Conservation (phyloP, 1,140 invertebrate species). For the Monochamus saltuarius region DNA sequence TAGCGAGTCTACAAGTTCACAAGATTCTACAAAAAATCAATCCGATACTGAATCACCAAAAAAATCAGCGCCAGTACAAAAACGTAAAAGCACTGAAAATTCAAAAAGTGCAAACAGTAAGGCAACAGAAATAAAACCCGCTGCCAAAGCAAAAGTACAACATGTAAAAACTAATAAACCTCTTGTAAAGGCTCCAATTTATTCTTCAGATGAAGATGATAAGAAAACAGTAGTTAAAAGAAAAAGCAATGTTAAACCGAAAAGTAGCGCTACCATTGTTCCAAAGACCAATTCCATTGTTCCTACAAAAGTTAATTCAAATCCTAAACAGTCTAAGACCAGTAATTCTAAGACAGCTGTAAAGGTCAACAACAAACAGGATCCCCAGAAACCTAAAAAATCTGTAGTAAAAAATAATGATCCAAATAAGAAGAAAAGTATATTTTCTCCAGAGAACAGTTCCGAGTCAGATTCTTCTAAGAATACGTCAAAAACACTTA, state of each 20-base stretch:
- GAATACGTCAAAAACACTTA: slow-evolving; percentile 9
- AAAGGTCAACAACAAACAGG: too few relatives aligned
- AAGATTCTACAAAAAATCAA: slow-evolving; percentile 50
- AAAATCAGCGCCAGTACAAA: slow-evolving; percentile 54
- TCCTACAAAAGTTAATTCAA: slow-evolving; percentile 44
- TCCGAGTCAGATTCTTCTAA: slow-evolving; percentile 62
- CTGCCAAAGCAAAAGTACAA: slow-evolving; percentile 47
- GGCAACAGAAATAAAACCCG: slow-evolving; percentile 21
- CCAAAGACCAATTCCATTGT: slow-evolving; percentile 59
- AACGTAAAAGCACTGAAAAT: slow-evolving; percentile 50
- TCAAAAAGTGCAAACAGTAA: slow-evolving; percentile 42
- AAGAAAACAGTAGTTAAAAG: slow-evolving; percentile 49
- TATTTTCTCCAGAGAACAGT: slow-evolving; percentile 80
- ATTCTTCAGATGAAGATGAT: slow-evolving; percentile 59
- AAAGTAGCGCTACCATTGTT: slow-evolving; percentile 53
- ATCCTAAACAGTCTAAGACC: slow-evolving; percentile 4
- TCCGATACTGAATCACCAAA: slow-evolving; percentile 54
- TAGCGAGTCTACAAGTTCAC: slow-evolving; percentile 56
- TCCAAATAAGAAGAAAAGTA: slow-evolving; percentile 75
- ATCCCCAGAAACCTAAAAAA: slow-evolving; percentile 21
- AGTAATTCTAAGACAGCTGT: too few relatives aligned
- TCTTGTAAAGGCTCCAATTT: slow-evolving; percentile 39
- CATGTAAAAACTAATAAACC: slow-evolving; percentile 50
- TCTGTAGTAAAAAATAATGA: slow-evolving; percentile 38
- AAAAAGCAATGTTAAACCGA: slow-evolving; percentile 50